Evolutionary conservation across 2,888 invertebrate species (phyloP).

Genomic region (Tanaodytes sp.): DNA sequence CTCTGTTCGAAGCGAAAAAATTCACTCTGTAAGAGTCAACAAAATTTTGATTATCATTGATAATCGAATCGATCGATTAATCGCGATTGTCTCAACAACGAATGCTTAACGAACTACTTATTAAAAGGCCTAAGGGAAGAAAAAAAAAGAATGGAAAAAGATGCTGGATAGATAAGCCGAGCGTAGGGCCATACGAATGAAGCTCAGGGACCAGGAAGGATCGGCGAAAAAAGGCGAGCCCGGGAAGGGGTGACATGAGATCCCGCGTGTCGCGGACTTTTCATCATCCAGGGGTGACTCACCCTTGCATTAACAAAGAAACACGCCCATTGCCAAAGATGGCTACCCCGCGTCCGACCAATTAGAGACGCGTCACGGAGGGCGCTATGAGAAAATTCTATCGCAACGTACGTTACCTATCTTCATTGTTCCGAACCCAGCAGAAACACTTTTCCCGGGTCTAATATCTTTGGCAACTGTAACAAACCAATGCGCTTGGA

Average conservation of each 20-base stretch:
- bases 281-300: conserved; percentile 51
- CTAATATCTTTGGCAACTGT: conserved; percentile 26
- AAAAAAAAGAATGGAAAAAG: conserved; percentile 48
- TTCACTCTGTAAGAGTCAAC: too few relatives aligned
- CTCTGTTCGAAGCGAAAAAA: too few relatives aligned
- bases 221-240: conserved; percentile 42
- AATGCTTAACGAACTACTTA: too few relatives aligned
- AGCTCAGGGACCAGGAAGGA: conserved; percentile 47
- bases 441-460: conserved; percentile 46
- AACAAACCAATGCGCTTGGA: too few relatives aligned
- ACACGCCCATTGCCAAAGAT: conserved; percentile 60
- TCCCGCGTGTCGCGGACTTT: conserved; percentile 49
- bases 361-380: conserved; percentile 52
- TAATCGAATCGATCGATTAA: too few relatives aligned
- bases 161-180: conserved; percentile 46
- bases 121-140: too few relatives aligned
- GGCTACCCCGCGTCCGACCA: conserved; percentile 56
- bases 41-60: too few relatives aligned
- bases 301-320: conserved; percentile 56
- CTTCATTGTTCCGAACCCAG: conserved; percentile 34
- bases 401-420: conserved; percentile 48
- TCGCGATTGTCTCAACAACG: too few relatives aligned
- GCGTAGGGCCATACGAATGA: too few relatives aligned
- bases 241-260: conserved; percentile 46
- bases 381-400: conserved; percentile 41